Evolutionary conservation across 1,140 invertebrate genomes (phyloP).

Genomic region (Plectrocnemia conspersa): DNA sequence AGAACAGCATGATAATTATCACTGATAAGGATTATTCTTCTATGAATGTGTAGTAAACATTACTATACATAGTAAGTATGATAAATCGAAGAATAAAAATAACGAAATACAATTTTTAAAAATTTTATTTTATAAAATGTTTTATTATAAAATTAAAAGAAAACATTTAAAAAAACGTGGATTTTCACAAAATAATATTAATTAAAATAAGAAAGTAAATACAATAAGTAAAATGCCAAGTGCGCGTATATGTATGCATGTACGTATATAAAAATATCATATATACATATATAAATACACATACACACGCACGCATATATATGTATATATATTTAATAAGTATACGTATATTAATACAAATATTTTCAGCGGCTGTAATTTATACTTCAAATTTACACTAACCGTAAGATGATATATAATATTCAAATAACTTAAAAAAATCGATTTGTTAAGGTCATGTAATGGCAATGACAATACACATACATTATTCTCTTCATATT

Average conservation of each 20-base stretch:
- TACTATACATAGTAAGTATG: too few relatives aligned
- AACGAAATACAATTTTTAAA: too few relatives aligned
- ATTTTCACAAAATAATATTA: conserved; percentile 24
- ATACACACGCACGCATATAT: too few relatives aligned
- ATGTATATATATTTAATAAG: neutral
- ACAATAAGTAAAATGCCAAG: conserved; percentile 34
- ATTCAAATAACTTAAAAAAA: conserved; percentile 14
- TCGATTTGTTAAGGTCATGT: neutral
- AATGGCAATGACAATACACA: conserved; percentile 1
- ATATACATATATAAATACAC: neutral
- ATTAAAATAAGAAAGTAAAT: conserved; percentile 27
- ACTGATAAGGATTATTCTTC: too few relatives aligned
- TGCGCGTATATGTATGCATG: conserved; percentile 4
- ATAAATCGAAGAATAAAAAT: too few relatives aligned
- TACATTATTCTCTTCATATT: neutral
- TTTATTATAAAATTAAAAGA: conserved; percentile 23
- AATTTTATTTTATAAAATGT: conserved; percentile 21
- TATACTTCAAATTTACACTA: conserved; percentile 11
- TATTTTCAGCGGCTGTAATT: conserved; percentile 14
- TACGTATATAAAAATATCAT: conserved; percentile 1
- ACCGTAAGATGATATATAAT: conserved; percentile 5
- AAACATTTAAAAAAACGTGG: conserved; percentile 16
- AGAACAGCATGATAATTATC: too few relatives aligned
- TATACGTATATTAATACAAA: conserved; percentile 12
- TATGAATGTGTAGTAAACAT: too few relatives aligned